Conservation (phyloP, 2,888 invertebrate species). For the Ganaspis brasiliensis region DNA sequence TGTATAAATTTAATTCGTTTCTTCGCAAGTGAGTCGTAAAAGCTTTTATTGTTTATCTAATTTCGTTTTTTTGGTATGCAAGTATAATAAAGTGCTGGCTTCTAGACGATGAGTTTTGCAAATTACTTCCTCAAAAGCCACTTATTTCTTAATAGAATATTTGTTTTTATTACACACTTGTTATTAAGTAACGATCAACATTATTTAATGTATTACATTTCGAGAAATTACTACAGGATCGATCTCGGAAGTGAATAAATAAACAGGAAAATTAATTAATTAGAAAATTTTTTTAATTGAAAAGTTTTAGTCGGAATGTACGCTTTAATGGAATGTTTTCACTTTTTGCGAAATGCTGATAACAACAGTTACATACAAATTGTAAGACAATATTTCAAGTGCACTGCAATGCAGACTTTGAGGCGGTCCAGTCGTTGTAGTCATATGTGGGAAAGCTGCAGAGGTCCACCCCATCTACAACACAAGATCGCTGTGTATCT, state of each 20-base stretch:
- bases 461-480: constrained; percentile 13
- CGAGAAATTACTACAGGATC: no score
- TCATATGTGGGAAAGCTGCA: constrained; percentile 33
- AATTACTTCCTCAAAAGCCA: background rate
- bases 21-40: background rate
- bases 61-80: background rate
- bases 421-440: constrained; percentile 3
- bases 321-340: no score
- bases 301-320: no score
- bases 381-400: constrained; percentile 16
- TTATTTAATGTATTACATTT: no score
- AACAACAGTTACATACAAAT: background rate
- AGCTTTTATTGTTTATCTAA: constrained; percentile 11
- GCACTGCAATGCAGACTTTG: constrained; percentile 30
- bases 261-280: no score
- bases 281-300: no score
- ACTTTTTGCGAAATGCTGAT: no score
- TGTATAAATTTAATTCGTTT: background rate
- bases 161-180: no score
- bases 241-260: no score
- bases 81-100: background rate
- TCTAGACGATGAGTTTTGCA: background rate
- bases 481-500: constrained; percentile 38
- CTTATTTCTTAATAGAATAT: no score
- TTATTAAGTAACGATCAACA: no score